Evolutionary conservation across 1,140 invertebrate species (phyloP).

Genomic region (Drosophila mojavensis): DNA sequence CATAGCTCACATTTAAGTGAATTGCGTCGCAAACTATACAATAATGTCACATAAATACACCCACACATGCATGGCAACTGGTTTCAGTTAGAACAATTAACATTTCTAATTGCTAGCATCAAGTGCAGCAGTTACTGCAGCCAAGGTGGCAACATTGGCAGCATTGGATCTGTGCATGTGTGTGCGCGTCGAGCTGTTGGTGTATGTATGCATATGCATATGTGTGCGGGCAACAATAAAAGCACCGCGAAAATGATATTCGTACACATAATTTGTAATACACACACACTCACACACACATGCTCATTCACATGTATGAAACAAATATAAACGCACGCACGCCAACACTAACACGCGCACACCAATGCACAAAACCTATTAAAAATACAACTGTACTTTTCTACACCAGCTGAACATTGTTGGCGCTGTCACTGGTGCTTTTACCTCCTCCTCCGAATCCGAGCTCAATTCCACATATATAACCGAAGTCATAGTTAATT

Average conservation of each 20-base stretch:
- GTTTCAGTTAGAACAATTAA: conserved; percentile 53
- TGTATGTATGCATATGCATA: conserved; percentile 26
- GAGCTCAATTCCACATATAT: conserved; percentile 70
- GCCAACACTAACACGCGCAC: conserved; percentile 38
- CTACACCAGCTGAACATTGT: conserved; percentile 44
- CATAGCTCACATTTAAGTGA: background rate
- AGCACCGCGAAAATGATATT: conserved; percentile 72
- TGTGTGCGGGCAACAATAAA: conserved; percentile 52
- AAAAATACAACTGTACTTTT: conserved; percentile 79
- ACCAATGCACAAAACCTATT: conserved; percentile 56
- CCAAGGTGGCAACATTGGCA: conserved; percentile 46
- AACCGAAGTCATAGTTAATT: conserved; percentile 63
- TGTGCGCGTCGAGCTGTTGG: conserved; percentile 15
- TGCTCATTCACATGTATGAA: background rate
- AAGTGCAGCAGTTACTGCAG: conserved; percentile 51
- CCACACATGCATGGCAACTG: conserved; percentile 20
- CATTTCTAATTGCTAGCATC: conserved; percentile 41
- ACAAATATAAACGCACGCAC: conserved; percentile 8
- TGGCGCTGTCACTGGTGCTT: conserved; percentile 25
- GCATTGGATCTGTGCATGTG: conserved; percentile 19
- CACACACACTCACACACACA: conserved; percentile 32
- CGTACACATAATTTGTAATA: conserved; percentile 56
- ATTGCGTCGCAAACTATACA: conserved; percentile 15
- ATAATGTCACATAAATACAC: background rate
- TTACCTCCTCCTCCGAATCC: conserved; percentile 75